phyloP scores from a whole-genome alignment of 2,888 invertebrate genomes.

The Nomada fucata region DNA sequence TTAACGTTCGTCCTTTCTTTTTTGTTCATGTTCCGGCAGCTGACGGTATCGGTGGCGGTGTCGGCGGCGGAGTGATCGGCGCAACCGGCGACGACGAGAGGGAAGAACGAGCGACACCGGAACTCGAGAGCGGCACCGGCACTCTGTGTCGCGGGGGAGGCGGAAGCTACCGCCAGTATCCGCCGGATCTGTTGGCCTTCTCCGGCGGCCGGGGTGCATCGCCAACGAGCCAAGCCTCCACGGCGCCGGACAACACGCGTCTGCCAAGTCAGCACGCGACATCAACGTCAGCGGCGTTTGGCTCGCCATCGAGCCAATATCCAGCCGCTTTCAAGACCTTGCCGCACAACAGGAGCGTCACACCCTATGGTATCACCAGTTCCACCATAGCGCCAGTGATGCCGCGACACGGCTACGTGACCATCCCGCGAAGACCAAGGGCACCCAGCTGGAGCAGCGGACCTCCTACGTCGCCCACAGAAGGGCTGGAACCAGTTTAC shows the following conservation, averaged over 20 bases:
- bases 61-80: slow-evolving; percentile 72
- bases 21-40: slow-evolving; percentile 79
- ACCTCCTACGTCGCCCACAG: slow-evolving; percentile 85
- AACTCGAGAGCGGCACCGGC: slow-evolving; percentile 81
- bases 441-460: slow-evolving; percentile 93
- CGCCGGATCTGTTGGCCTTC: slow-evolving; percentile 93
- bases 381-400: slow-evolving; percentile 87
- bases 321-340: slow-evolving; percentile 90
- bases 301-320: slow-evolving; percentile 82
- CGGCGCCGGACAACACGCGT: slow-evolving; percentile 90
- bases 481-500: slow-evolving; percentile 90
- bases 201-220: slow-evolving; percentile 86
- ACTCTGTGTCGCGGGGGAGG: slow-evolving; percentile 77
- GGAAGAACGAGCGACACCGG: slow-evolving; percentile 69
- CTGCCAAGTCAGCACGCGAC: slow-evolving; percentile 83
- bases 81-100: slow-evolving; percentile 76
- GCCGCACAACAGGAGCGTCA: slow-evolving; percentile 87
- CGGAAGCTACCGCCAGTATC: slow-evolving; percentile 87
- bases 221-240: slow-evolving; percentile 90
- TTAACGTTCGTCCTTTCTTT: slow-evolving; percentile 74
- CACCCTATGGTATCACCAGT: slow-evolving; percentile 83
- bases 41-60: slow-evolving; percentile 86
- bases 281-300: slow-evolving; percentile 83
- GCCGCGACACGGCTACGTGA: slow-evolving; percentile 93
- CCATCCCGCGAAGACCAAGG: slow-evolving; percentile 93